Base-by-base conservation (phyloP, 2,888 invertebrate species). In the Ochropleura plecta region DNA sequence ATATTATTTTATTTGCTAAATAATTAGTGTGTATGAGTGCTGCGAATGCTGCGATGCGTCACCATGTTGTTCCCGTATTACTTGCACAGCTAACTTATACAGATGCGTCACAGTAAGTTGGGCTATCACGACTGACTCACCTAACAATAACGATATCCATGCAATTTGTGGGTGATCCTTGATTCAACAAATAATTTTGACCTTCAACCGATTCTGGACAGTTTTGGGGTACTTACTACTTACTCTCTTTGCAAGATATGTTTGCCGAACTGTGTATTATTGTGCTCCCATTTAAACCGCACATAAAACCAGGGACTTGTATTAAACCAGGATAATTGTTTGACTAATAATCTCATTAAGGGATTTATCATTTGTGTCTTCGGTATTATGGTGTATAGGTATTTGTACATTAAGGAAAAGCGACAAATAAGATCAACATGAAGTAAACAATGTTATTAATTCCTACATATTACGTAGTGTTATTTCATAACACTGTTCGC, bases 121-220 rank as follows among this genome's bases (percentile, higher is more conserved):
- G 89, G 89, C 88, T 92, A 93, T 93, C 90, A 89, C 88, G 84
- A 85, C 89, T 95, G 95, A 95, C 91, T 95, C 95, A 95, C 86
- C 51, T 79, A 82, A 82, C 67, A 70, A 81, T 67, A 69, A 73
- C 64, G 73, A 71, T 80, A 78, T 69, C 76, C 66, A 66, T 63
- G 62, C 62, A 72, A 81, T 82, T 75, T 73, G 74, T 70, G 46
- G 81, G 69, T 68, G 73, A 74, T 70, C 73, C 72, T 70, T 70
- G 40, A 60, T 78, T 70, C 70, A 40, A 55, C 63, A 69, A 73
- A 70, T 30, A 59, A 20, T 60, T 64, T 68, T 79, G 59, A 74
- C 74, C 74, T 79, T 70, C 63, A 81, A 48, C 79, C 70, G 62
- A 42, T 70, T 79, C 20, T 66, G 20, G 4, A 12, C 12, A 64